Percentiles rank a stretch among this genome's conserved stretches.
phyloP scores from a whole-genome alignment of 2,797 vertebrate genomes.

The Nothura maculosa region DNA sequence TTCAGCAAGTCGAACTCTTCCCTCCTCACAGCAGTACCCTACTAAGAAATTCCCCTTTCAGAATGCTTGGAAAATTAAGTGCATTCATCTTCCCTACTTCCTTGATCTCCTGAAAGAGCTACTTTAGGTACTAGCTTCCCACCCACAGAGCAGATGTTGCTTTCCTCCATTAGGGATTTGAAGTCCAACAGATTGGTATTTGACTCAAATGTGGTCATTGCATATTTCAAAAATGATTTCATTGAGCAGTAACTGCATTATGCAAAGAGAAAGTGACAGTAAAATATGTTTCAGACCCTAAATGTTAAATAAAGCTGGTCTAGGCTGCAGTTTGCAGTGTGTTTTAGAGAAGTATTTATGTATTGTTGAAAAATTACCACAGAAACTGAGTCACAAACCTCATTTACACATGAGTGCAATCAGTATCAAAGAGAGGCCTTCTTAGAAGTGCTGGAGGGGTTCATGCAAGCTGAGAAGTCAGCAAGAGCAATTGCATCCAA shows the following conservation, averaged over 20 bases:
- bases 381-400: slow-evolving; percentile 22
- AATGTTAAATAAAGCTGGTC: slow-evolving; percentile 9
- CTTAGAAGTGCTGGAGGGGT: not conserved
- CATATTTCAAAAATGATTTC: slow-evolving; percentile 50
- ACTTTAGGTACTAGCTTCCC: slow-evolving; percentile 19
- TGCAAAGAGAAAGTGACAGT: slow-evolving; percentile 38
- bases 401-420: not conserved
- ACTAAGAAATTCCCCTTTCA: not conserved
- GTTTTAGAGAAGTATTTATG: not conserved
- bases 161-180: slow-evolving; percentile 16
- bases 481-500: not conserved
- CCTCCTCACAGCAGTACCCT: not conserved
- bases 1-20: not conserved
- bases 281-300: not conserved
- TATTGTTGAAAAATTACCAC: slow-evolving; percentile 12
- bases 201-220: slow-evolving; percentile 25
- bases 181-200: slow-evolving; percentile 32
- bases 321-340: not conserved
- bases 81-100: not conserved
- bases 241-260: slow-evolving; percentile 22
- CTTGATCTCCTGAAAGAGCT: not conserved
- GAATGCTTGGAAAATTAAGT: not conserved
- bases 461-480: slow-evolving; percentile 24
- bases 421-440: not conserved
- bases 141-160: slow-evolving; percentile 35